Evolutionary conservation across 2,888 invertebrate genomes (phyloP).

Genomic region (Limnephilus lunatus): DNA sequence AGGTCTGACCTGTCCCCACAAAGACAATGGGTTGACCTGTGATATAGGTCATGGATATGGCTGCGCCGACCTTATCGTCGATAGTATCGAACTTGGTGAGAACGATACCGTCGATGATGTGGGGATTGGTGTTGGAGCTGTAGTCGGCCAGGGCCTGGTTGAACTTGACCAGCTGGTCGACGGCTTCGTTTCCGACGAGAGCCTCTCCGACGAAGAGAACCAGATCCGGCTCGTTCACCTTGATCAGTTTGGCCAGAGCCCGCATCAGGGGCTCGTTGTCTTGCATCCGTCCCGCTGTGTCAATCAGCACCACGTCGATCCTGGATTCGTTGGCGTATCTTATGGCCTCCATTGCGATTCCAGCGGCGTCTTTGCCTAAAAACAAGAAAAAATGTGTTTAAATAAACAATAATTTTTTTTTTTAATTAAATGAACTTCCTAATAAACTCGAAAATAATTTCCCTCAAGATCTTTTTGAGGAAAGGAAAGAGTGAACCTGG

Average conservation of each 20-base stretch:
- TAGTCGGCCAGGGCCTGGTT: constrained; percentile 98
- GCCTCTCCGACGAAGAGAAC: constrained; percentile 99
- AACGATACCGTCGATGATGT: constrained; percentile 98
- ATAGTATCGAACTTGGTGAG: constrained; percentile 99
- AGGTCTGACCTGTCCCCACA: constrained; percentile 99
- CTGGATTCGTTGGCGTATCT: constrained; percentile 88
- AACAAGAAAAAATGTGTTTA: constrained; percentile 8
- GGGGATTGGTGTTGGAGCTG: constrained; percentile 86
- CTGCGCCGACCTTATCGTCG: constrained; percentile 99
- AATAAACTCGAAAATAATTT: no score
- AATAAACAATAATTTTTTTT: not conserved
- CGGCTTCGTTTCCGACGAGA: constrained; percentile 99
- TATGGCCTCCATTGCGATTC: constrained; percentile 98
- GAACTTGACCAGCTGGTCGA: constrained; percentile 99
- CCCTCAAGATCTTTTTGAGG: no score
- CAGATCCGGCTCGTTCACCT: constrained; percentile 97
- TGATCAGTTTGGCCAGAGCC: constrained; percentile 97
- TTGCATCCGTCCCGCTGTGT: constrained; percentile 99
- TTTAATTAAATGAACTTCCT: no score
- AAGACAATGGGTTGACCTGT: constrained; percentile 99
- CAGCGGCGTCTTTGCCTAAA: constrained; percentile 96
- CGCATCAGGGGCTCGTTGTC: constrained; percentile 99
- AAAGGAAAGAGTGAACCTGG: no score
- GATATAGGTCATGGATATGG: constrained; percentile 99
- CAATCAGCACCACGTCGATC: constrained; percentile 96